Percentiles rank a stretch among this genome's conserved stretches.
phyloP scores from a whole-genome alignment of 2,113 vertebrate species.

The Phycodurus eques region DNA sequence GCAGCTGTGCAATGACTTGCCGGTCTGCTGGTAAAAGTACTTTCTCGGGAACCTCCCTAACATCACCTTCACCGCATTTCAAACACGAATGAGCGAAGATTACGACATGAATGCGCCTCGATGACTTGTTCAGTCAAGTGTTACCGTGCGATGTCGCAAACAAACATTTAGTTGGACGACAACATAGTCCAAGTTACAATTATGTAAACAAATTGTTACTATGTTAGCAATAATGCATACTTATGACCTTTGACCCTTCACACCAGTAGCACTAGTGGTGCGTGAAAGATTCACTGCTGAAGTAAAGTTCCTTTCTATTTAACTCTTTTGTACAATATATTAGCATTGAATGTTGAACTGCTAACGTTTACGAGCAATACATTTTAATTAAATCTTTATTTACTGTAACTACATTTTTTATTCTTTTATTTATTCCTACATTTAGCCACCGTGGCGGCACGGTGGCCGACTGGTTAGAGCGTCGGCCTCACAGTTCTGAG shows the following conservation, averaged over 20 bases:
- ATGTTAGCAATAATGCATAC: background rate
- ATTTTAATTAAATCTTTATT: background rate
- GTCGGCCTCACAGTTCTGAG: no score
- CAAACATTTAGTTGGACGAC: background rate
- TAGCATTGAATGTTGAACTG: background rate
- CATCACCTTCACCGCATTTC: background rate
- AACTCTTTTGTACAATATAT: background rate
- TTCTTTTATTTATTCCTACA: background rate
- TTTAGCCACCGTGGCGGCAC: no score
- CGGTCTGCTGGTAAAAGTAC: constrained; percentile 21
- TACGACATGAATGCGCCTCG: background rate
- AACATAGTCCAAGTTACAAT: background rate
- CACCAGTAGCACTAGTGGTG: background rate
- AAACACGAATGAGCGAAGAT: background rate
- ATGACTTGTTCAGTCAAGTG: background rate
- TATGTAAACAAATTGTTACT: background rate
- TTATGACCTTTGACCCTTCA: background rate
- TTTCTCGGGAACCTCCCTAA: constrained; percentile 5
- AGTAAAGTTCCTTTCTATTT: background rate
- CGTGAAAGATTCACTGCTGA: background rate
- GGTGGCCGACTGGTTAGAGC: no score
- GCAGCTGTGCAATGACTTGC: constrained; percentile 54
- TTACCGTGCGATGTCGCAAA: background rate
- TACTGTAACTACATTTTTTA: background rate
- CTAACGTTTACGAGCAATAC: background rate